Evolutionary conservation across 2,888 invertebrate species (phyloP), one percentile per base, ranked within the genome.

Genomic region (Synanthedon andrenaeformis): DNA sequence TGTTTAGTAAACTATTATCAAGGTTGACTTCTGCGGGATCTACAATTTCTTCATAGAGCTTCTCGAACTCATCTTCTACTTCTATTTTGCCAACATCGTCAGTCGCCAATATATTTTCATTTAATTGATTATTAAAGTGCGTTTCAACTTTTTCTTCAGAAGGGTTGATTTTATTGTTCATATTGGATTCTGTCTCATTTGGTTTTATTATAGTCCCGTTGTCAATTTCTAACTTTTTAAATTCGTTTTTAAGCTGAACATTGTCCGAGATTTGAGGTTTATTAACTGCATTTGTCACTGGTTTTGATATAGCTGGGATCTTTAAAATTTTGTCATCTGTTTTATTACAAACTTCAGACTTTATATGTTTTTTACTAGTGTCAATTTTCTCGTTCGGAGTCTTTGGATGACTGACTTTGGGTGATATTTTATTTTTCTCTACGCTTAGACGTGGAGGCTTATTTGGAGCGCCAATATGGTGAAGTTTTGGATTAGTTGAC

Each of bases 11-110:
- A 17, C 62, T 69, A 0, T 65, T 65, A 42, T 74, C 66, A 3
- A 69, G 54, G 12, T 59, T 19, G 2, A 19, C 35, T 17, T 12
- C 57, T 23, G 59, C 55, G 13, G 42, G 17, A 14, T 73, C 70
- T 1, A 74, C 65, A 3, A 80, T 72, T 68, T 83, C 78, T 54
- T 79, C 78, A 53, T 79, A 86, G 41, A 86, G 62, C 65, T 79
- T 82, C 4, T 86, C 84, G 51, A 86, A 86, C 60, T 82, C 84
- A 2, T 84, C 83, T 4, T 81, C 80, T 0, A 71, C 53, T 56
- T 62, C 55, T 6, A 52, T 52, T 10, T 54, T 57, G 3, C 10
- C 5, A 35, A 10, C 35, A 35, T 59, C 42, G 10, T 48, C 42
- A 17, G 17, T 19, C 23, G 52, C 51, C 12, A 51, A 41, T n/a